These are phyloP conservation scores for Drosophila nr. medialis DNA, from an alignment of 2,888 invertebrate species.

Conservation along the genomic window DNA sequence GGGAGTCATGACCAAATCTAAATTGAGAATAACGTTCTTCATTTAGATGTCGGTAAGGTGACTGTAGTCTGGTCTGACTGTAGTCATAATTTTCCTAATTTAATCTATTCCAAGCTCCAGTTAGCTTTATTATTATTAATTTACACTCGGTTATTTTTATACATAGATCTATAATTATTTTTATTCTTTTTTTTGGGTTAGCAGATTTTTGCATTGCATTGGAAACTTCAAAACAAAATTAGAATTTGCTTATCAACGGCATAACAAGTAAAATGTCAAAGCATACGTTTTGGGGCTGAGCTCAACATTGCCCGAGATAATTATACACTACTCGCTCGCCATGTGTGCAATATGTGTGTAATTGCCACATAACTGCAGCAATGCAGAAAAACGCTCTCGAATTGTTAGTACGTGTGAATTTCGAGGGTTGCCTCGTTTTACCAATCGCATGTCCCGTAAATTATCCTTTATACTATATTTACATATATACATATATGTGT, in stretches of 20 bases:
- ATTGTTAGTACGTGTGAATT: constrained; percentile 75
- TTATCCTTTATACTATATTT: constrained; percentile 55
- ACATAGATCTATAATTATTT: too few relatives aligned
- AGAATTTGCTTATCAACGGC: background rate
- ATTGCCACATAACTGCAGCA: constrained; percentile 9
- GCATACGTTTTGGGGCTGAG: constrained; percentile 24
- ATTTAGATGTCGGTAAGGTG: background rate
- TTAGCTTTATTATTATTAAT: background rate
- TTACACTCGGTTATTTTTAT: background rate
- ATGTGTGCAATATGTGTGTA: constrained; percentile 24
- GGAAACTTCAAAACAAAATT: background rate
- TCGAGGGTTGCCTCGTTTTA: constrained; percentile 73
- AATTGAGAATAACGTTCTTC: background rate
- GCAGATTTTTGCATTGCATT: background rate
- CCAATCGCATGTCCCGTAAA: constrained; percentile 56
- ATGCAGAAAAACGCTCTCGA: constrained; percentile 22
- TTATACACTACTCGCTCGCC: constrained; percentile 51
- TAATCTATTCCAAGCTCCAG: background rate
- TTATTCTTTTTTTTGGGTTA: too few relatives aligned
- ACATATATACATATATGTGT: constrained; percentile 3
- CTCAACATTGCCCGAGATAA: constrained; percentile 39
- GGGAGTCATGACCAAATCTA: background rate
- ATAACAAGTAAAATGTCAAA: constrained; percentile 15
- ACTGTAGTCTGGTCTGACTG: background rate
- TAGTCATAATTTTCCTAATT: background rate